Conservation (phyloP, 1,140 invertebrate species). For the Octopus sinensis region DNA sequence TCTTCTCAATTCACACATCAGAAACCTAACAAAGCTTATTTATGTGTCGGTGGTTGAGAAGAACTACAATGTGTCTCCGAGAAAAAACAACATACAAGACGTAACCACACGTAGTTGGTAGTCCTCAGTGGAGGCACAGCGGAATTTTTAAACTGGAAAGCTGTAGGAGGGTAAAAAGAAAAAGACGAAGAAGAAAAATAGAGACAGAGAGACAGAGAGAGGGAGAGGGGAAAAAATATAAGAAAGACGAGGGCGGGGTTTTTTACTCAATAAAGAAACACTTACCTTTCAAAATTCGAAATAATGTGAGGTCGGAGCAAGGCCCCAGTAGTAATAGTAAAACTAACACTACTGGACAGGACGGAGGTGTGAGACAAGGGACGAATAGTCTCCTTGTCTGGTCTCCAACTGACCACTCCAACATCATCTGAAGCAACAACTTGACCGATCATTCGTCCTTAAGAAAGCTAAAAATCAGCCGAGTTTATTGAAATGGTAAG, state of each 20-base stretch:
- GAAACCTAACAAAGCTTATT: no score
- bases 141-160: no score
- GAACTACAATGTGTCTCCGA: no score
- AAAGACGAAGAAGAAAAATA: background rate
- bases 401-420: background rate
- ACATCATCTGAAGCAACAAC: background rate
- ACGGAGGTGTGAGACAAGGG: background rate
- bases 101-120: background rate
- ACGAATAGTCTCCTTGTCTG: background rate
- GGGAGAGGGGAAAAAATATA: background rate
- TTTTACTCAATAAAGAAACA: background rate
- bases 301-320: background rate
- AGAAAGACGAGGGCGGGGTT: no score
- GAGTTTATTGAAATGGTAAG: no score
- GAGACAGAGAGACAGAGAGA: background rate
- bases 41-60: no score
- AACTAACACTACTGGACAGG: background rate
- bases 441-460: no score
- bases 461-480: no score
- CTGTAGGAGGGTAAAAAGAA: no score
- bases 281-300: conserved; percentile 2
- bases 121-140: no score
- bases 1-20: no score
- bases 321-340: background rate
- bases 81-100: no score